A percentile compares a stretch with the other conserved stretches of the same genome.
Evolutionary conservation across 2,888 invertebrate species (phyloP).

Genomic region (Lymantria dispar): DNA sequence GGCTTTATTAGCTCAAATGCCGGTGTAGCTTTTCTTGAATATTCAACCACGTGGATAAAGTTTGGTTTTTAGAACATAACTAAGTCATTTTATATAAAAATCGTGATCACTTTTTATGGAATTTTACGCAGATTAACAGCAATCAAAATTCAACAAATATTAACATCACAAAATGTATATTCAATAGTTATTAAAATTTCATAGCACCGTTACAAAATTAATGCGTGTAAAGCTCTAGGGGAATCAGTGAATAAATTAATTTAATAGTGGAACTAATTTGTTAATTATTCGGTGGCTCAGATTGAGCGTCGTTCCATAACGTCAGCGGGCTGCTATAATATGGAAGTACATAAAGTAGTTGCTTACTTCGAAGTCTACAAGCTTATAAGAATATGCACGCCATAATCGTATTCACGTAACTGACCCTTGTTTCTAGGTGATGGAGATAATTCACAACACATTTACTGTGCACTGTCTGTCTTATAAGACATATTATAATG

Average conservation of each 20-base stretch:
- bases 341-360: conserved; percentile 49
- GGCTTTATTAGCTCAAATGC: too few relatives aligned
- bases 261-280: conserved; percentile 54
- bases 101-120: too few relatives aligned
- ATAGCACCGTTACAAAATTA: conserved; percentile 16
- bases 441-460: too few relatives aligned
- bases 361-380: conserved; percentile 29
- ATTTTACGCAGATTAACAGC: too few relatives aligned
- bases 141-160: neutral
- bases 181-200: conserved; percentile 1
- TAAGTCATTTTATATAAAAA: too few relatives aligned
- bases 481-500: too few relatives aligned
- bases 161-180: neutral
- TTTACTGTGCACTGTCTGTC: too few relatives aligned
- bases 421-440: too few relatives aligned
- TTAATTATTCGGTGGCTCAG: conserved; percentile 45
- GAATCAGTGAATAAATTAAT: conserved; percentile 43
- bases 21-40: too few relatives aligned
- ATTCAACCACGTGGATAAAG: too few relatives aligned
- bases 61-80: too few relatives aligned
- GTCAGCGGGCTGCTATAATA: conserved; percentile 34
- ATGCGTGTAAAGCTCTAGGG: conserved; percentile 30
- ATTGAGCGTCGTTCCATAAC: conserved; percentile 41
- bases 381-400: conserved; percentile 29
- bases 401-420: too few relatives aligned